Conservation (phyloP, 2,888 invertebrate genomes). For the Patella pellucida region DNA sequence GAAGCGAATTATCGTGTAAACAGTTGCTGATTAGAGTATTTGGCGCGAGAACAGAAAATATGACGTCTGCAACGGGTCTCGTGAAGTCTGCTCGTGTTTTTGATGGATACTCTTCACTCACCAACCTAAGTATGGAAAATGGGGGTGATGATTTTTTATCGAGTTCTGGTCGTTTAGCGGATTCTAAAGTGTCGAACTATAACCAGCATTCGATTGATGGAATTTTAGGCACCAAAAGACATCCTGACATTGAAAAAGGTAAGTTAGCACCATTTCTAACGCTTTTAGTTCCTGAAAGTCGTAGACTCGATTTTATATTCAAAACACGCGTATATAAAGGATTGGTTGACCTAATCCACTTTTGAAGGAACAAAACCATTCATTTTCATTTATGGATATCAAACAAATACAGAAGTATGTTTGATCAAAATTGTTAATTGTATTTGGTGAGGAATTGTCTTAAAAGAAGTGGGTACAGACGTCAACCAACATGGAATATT, state of each 20-base stretch:
- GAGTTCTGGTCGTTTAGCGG: background rate
- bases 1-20: background rate
- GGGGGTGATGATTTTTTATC: conserved; percentile 2
- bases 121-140: background rate
- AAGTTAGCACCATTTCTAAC: background rate
- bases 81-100: conserved; percentile 6
- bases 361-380: too few relatives aligned
- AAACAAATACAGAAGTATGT: too few relatives aligned
- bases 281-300: too few relatives aligned
- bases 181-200: background rate
- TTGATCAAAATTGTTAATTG: too few relatives aligned
- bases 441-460: too few relatives aligned
- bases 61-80: background rate
- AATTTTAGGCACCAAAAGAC: conserved; percentile 49
- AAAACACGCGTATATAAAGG: too few relatives aligned
- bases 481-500: too few relatives aligned
- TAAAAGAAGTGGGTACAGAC: too few relatives aligned
- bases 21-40: conserved; percentile 11
- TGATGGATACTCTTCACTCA: conserved; percentile 2
- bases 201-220: conserved; percentile 60
- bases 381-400: too few relatives aligned
- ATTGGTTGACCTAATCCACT: too few relatives aligned
- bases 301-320: too few relatives aligned
- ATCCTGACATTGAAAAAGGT: conserved; percentile 45
- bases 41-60: background rate